Evolutionary conservation across 2,888 invertebrate species (phyloP), one percentile per base, ranked within the genome.

Genomic region (Stratiomys singularior): DNA sequence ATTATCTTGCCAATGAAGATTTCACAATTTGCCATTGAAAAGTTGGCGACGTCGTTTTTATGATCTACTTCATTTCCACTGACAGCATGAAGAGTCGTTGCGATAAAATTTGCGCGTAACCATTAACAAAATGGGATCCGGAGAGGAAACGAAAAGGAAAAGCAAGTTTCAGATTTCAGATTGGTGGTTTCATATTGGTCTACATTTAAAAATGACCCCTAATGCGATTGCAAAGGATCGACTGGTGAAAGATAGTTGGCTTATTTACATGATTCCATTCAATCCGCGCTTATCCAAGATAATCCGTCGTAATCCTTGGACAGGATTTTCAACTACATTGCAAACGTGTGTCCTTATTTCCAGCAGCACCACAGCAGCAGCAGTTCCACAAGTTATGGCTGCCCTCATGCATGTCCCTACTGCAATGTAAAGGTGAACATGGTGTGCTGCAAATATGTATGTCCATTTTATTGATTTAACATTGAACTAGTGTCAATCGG

Each of bases 1-100:
- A 52, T 52, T 52, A 52, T 52, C 52, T 52, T 52, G 52, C 52
- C 52, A 52, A 52, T 52, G 52, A 52, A 52, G 52, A n/a, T 37
- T 9, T 37, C 37, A 9, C 15, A 15, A 52, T 13, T 52, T 18
- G 52, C 52, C 52, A 52, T 52, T 52, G 52, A 52, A 52, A 52
- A 52, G 52, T 52, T 52, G 52, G 52, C 52, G 52, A 52, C 52
- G 3, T n/a, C 3, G n/a, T 52, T 52, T 52, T 52, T 52, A 37
- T 37, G 3, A 37, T 37, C 37, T 13, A 15, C 18, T 13, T 52
- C 15, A 52, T 52, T 52, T 13, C 7, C 15, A 13, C 15, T 13
- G n/a, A 15, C 4, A 18, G 4, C 15, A 18, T 15, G n/a, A 18
- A 13, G n/a, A n/a, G 52, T 4, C 3, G 52, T 18, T 18, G 4